phyloP scores from a whole-genome alignment of 2,888 invertebrate species.

The Lagria hirta region DNA sequence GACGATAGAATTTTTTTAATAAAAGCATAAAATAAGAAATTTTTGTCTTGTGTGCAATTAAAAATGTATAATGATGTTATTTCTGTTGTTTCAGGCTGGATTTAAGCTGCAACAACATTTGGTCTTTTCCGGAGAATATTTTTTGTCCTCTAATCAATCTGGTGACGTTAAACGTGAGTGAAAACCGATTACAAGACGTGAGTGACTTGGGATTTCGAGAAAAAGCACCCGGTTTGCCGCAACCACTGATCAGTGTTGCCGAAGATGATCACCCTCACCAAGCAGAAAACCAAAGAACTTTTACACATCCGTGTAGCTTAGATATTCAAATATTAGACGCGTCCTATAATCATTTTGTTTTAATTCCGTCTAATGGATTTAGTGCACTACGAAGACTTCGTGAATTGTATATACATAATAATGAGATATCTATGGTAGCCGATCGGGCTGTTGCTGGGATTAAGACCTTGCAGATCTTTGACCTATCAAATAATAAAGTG shows the following conservation, averaged over 20 bases:
- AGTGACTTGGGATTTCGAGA: constrained; percentile 84
- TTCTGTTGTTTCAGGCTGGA: too few species aligned
- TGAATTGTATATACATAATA: constrained; percentile 81
- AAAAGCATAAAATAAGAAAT: too few species aligned
- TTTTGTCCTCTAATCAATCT: constrained; percentile 82
- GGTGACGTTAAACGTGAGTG: constrained; percentile 80
- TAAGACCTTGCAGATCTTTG: constrained; percentile 79
- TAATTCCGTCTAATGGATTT: constrained; percentile 81
- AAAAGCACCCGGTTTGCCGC: constrained; percentile 61
- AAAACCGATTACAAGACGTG: constrained; percentile 85
- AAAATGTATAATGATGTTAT: too few species aligned
- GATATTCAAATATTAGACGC: constrained; percentile 82
- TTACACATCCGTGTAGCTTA: constrained; percentile 65
- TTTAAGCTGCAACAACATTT: constrained; percentile 85
- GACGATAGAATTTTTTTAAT: too few species aligned
- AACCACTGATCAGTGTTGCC: constrained; percentile 65
- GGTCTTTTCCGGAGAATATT: constrained; percentile 82
- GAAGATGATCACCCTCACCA: constrained; percentile 56
- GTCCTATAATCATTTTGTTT: constrained; percentile 81
- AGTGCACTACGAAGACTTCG: constrained; percentile 75
- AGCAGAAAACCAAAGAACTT: constrained; percentile 44
- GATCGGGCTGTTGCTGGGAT: constrained; percentile 81
- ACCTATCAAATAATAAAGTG: constrained; percentile 88
- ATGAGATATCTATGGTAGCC: constrained; percentile 85
- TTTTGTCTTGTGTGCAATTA: too few species aligned